Percentiles rank a stretch among this genome's conserved stretches.
Conservation (phyloP, 2,113 vertebrate genomes). For the Sylvilagus bachmani region DNA sequence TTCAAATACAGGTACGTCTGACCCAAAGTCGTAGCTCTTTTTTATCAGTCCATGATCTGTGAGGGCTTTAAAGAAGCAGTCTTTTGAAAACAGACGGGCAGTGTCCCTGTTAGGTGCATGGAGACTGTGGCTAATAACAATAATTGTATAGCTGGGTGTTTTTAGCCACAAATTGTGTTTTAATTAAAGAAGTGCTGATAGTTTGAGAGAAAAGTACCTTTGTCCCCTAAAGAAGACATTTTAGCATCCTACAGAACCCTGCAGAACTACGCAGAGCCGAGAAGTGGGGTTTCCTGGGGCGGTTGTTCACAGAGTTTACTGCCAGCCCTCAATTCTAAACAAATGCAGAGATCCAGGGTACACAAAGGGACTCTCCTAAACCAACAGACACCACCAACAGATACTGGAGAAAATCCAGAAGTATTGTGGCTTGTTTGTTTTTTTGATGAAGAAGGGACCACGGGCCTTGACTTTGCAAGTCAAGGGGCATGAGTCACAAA, state of each 20-base stretch:
- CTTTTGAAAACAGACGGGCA: neutral
- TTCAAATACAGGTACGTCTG: neutral
- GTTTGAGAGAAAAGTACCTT: neutral
- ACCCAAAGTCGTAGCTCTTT: neutral
- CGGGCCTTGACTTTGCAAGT: neutral
- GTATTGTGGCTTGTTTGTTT: neutral
- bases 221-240: neutral
- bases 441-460: neutral
- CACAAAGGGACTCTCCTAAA: neutral
- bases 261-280: neutral
- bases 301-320: neutral
- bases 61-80: neutral
- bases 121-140: neutral
- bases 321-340: neutral
- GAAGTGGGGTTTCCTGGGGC: neutral
- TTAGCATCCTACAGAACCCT: neutral
- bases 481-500: neutral
- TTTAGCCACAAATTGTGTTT: neutral
- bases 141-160: neutral
- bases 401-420: neutral
- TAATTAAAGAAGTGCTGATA: neutral
- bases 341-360: neutral
- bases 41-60: neutral
- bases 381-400: neutral
- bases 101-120: neutral